These are phyloP conservation scores for Meandrina meandrites DNA, from an alignment of 92 coral and sea anemone species.

Conservation along the genomic window DNA sequence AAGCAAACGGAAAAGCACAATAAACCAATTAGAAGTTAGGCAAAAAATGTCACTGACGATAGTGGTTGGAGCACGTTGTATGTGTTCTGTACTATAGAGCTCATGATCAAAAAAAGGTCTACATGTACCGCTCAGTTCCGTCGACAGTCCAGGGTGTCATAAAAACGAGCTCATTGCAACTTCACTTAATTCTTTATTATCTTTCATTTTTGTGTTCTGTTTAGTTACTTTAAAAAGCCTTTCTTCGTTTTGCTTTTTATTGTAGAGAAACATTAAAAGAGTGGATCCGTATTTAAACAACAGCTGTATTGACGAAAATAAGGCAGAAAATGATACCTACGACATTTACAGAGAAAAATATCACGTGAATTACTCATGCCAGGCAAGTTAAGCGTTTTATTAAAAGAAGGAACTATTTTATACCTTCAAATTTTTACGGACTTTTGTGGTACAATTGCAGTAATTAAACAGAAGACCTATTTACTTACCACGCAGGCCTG, in stretches of 20 bases:
- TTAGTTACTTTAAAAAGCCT: background rate
- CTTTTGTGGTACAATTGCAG: too few species aligned
- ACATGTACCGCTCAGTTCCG: too few species aligned
- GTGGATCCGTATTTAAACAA: conserved; percentile 71
- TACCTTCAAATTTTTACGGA: too few species aligned
- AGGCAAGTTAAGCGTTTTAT: conserved; percentile 39
- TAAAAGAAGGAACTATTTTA: too few species aligned
- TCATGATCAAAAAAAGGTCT: too few species aligned
- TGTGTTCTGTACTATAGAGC: too few species aligned
- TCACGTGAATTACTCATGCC: conserved; percentile 64
- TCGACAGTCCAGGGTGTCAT: too few species aligned
- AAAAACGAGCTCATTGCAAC: background rate
- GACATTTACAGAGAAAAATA: conserved; percentile 61
- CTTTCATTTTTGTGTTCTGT: background rate
- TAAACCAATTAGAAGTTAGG: background rate
- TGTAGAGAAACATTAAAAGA: conserved; percentile 53
- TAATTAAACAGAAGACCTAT: background rate
- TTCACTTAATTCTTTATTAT: background rate
- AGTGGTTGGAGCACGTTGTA: too few species aligned
- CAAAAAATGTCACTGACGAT: background rate
- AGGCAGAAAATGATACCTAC: background rate
- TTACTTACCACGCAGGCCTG: conserved; percentile 57
- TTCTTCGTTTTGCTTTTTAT: background rate
- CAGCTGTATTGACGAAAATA: conserved; percentile 54
- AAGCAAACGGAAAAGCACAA: background rate